Evolutionary conservation across 2,113 vertebrate species (phyloP).

Genomic region (Halcyon malimbica): DNA sequence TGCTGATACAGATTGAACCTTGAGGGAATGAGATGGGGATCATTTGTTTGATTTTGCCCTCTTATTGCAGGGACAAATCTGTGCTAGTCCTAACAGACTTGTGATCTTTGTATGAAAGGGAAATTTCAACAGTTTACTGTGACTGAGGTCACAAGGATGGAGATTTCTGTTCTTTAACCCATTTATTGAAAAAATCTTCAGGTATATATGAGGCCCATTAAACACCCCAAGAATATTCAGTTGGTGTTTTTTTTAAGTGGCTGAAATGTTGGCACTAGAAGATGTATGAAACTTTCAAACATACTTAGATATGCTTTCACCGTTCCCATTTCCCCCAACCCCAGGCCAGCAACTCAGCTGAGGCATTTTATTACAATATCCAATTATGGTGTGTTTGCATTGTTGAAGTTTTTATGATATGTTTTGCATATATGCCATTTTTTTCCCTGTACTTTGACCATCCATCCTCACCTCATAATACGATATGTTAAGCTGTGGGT

Average conservation of each 20-base stretch:
- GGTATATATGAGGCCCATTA: not conserved
- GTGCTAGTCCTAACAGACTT: not conserved
- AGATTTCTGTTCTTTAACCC: not conserved
- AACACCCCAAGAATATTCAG: not conserved
- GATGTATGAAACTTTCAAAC: not conserved
- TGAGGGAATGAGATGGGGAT: not conserved
- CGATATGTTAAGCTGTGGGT: not conserved
- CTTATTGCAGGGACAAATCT: not conserved
- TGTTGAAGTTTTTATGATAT: not conserved
- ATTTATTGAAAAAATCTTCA: accelerated
- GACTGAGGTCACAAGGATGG: not conserved
- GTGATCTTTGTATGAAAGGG: not conserved
- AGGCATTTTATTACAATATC: not conserved
- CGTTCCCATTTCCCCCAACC: not conserved
- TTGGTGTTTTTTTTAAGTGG: not conserved
- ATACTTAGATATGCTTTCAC: not conserved
- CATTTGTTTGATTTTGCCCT: not conserved
- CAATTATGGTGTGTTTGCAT: not conserved
- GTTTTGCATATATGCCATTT: not conserved
- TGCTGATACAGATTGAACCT: not conserved
- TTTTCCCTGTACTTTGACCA: not conserved
- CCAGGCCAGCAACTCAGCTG: not conserved
- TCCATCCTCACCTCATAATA: not conserved
- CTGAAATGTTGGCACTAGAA: not conserved
- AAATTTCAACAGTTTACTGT: not conserved